Base-by-base conservation (phyloP, 2,113 vertebrate species). In the Paramisgurnus dabryanus region DNA sequence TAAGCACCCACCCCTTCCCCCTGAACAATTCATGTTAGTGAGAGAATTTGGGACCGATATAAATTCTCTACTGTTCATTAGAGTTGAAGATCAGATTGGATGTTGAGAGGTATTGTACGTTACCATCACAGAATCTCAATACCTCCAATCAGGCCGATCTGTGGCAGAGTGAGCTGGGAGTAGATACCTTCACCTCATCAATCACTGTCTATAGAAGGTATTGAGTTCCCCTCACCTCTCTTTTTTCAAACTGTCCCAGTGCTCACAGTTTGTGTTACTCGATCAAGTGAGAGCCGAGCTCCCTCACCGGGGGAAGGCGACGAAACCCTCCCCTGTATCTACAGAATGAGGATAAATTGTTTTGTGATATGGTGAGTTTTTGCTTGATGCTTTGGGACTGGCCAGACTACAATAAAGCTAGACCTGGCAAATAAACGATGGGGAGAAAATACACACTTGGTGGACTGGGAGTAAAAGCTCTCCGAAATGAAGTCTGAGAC, bases 121-220 rank as follows among this genome's bases (percentile, higher is more conserved):
- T 89, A 87, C 87, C 83, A 79, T 76, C 85, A 73, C 89, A 87
- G 87, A 87, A 89, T 92, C 90, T 91, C 89, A 91, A 90, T 90
- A 91, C 91, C 86, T 91, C 89, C 88, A 87, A 86, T 81, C 79
- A 69, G 78, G 70, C 68, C 72, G 75, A 69, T 72, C 34, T 43
- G 63, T 73, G 68, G 61, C 66, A 69, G 80, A 87, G 84, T 60
- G 78, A 72, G 82, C 87, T 86, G 86, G 80, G 87, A 89, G 90
- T 88, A 87, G 86, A 90, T 88, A 90, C 87, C 71, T 86, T 80
- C 13, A 79, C 78, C 86, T 88, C 93, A 94, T 94, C 91, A 91
- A 93, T 93, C 92, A 93, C 88, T 91, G 92, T 93, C 93, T 86
- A 84, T 65, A 67, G 84, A 85, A 90, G 87, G 89, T 90, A 90